These are phyloP conservation scores for Ptiloglossa arizonensis DNA, from an alignment of 1,140 invertebrate species.

Conservation along the genomic window DNA sequence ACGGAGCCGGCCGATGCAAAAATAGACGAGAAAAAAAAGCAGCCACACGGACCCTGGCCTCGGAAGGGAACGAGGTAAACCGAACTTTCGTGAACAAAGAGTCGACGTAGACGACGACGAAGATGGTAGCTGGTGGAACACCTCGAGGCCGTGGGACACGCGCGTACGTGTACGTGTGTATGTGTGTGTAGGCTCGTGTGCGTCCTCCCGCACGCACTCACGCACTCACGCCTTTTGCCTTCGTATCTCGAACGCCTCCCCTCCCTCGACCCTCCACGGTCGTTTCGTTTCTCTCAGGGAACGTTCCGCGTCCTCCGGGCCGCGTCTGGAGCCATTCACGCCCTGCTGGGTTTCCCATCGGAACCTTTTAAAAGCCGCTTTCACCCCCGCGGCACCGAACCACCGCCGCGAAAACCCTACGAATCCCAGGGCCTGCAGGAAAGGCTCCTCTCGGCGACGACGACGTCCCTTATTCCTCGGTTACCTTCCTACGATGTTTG, in stretches of 20 bases:
- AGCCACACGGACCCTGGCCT: conserved; percentile 26
- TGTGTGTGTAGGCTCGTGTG: too few relatives aligned
- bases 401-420: conserved; percentile 69
- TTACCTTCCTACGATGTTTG: not conserved
- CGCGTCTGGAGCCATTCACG: conserved; percentile 71
- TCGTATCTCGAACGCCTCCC: not conserved
- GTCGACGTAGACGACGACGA: conserved; percentile 7
- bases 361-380: conserved; percentile 76
- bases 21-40: conserved; percentile 53
- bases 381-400: conserved; percentile 66
- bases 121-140: conserved; percentile 29
- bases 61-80: conserved; percentile 61
- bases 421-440: conserved; percentile 44
- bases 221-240: not conserved
- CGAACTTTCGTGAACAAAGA: conserved; percentile 68
- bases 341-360: conserved; percentile 70
- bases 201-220: not conserved
- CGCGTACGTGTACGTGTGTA: conserved; percentile 36
- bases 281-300: conserved; percentile 36
- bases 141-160: conserved; percentile 54
- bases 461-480: conserved; percentile 19
- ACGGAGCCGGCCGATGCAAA: conserved; percentile 40
- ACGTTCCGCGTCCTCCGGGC: conserved; percentile 59
- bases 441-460: conserved; percentile 44
- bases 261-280: not conserved